Evolutionary conservation across 2,888 invertebrate genomes (phyloP), one percentile per base, ranked within the genome.

Genomic region (Auanema freiburgensis): DNA sequence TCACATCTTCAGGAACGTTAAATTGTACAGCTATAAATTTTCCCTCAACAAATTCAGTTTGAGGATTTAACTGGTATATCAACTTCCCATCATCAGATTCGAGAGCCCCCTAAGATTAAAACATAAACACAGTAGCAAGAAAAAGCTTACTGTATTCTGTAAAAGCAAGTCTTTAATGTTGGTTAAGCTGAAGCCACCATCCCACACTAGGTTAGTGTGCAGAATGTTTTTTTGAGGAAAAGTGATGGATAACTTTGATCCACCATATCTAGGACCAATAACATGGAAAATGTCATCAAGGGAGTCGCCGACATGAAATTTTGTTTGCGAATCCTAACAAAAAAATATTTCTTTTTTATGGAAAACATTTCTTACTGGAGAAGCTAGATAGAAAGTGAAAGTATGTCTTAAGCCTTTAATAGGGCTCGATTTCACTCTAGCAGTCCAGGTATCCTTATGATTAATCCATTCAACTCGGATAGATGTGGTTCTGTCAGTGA

Each of bases 11-110:
- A 10, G 53, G 41, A 14, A 76, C 33, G 61, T 69, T 71, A 40
- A 78, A 40, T 40, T 79, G 79, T 23, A 79, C 60, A 1, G 74
- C 79, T 0, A 66, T 66, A 43, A 78, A 76, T 44, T 58, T 64
- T 18, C 69, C 69, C 21, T 69, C 59, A 4, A 21, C 18, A 21
- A 52, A 51, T 11, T 56, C 6, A n/a, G 40, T n/a, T 44, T 49
- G 42, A 51, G 50, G 67, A 65, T 52, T 63, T 62, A 51, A 44
- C 57, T 40, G 23, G 25, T 46, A 67, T 41, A 57, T 53, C 50
- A 63, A n/a, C 33, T 33, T 33, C 41, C 23, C 46, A 21, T 25
- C 16, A 18, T 51, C 42, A 43, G 25, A 54, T 58, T 54, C 57
- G 43, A 25, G 25, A 23, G 50, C 52, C 1, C 53, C 42, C 66